A percentile compares a stretch with the other conserved stretches of the same genome.
These are phyloP conservation scores for Solenopsis fugax DNA, from an alignment of 1,140 invertebrate genomes.

Conservation along the genomic window DNA sequence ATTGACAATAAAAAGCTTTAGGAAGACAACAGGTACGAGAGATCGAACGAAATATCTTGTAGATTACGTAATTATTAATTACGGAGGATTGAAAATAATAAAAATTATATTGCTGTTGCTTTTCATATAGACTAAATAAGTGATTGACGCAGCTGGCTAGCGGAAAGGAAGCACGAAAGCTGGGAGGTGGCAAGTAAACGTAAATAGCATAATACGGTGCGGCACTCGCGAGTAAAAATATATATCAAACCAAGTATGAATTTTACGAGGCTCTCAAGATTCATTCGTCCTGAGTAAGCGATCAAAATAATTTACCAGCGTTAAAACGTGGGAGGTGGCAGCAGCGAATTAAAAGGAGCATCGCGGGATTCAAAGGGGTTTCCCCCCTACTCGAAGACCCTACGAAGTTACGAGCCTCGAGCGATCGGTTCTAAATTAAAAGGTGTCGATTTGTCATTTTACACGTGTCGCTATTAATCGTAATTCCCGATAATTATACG, in stretches of 20 bases:
- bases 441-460: constrained; percentile 25
- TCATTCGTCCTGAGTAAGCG: constrained; percentile 8
- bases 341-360: background rate
- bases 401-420: background rate
- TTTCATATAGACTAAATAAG: background rate
- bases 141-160: background rate
- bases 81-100: background rate
- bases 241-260: background rate
- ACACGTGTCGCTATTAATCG: constrained; percentile 6
- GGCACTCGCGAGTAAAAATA: background rate
- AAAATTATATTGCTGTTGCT: constrained; percentile 6
- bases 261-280: constrained; percentile 26
- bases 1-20: background rate
- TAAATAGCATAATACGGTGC: background rate
- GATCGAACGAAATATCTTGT: background rate
- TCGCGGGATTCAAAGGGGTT: background rate
- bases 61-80: background rate
- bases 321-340: constrained; percentile 21
- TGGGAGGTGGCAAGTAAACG: constrained; percentile 33
- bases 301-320: constrained; percentile 27
- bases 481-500: background rate
- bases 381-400: background rate
- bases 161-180: background rate
- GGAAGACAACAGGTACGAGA: background rate
- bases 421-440: background rate